Evolutionary conservation across 2,113 vertebrate genomes (phyloP), one percentile per base, ranked within the genome.

Genomic region (Nothocercus nigrocapillus): DNA sequence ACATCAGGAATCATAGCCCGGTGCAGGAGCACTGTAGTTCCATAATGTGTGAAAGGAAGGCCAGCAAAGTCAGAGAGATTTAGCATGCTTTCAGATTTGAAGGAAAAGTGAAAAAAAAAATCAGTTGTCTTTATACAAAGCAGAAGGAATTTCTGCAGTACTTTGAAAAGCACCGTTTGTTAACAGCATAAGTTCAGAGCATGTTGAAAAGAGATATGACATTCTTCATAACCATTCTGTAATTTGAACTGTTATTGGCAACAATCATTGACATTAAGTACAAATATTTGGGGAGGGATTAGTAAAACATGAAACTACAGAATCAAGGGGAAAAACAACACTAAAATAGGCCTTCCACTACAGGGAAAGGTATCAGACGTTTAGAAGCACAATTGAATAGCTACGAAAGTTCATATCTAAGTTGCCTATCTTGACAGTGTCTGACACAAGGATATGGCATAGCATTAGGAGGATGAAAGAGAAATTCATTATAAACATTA

Each of bases 321-420:
- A 88, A 88, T 51, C 22, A 22, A 11, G 58, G 0, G 0, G 5
- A 5, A 17, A 9, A 4, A 21, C 32, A 5, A 44, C 30, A 7
- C 59, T 30, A n/a, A 51, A 66, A 53, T 27, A 19, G 11, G 7
- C 21, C 54, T 83, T 85, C 49, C 9, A 34, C 61, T 53, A 22
- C 22, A 8, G 47, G 3, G 2, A 70, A 78, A 42, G 40, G 18
- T 63, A 77, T 47, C 8, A 91, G 42, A 79, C 34, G 47, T 82
- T 40, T 95, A 44, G 61, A 70, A 82, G 51, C 47, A 68, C 14
- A 72, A 16, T 32, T 68, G 25, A 63, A 69, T 12, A 61, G 38
- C 15, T 62, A 34, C 66, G 49, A 32, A 92, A 66, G 38, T 72
- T 94, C 20, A 2, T 59, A 53, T 44, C 42, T 63, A 72, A 79